Conservation (phyloP, 1,140 invertebrate species). For the Nymphalis io region DNA sequence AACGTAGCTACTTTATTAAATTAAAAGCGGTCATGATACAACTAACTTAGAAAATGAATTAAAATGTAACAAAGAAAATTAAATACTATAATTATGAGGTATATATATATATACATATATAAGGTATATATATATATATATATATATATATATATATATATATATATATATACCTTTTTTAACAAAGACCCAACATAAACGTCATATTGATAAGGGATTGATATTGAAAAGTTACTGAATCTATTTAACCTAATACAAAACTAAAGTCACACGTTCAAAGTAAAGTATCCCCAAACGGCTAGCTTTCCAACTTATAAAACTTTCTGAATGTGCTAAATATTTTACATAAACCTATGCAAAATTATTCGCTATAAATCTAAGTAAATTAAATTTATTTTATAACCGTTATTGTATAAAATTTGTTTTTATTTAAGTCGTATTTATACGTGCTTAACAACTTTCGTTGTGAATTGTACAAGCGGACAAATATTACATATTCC, state of each 20-base stretch:
- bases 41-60: no score
- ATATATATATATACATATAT: no score
- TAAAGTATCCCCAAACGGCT: neutral
- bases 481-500: conserved; percentile 44
- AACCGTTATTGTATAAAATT: neutral
- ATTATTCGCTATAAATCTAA: neutral
- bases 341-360: neutral
- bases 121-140: no score
- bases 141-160: no score
- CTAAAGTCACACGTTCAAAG: neutral
- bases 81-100: no score
- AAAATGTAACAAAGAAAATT: no score
- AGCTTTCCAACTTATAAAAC: neutral
- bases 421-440: neutral
- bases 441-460: conserved; percentile 29
- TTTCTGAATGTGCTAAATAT: neutral
- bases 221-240: neutral
- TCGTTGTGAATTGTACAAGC: conserved; percentile 36
- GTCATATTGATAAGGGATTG: neutral
- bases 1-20: no score
- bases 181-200: no score
- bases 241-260: neutral
- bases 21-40: no score
- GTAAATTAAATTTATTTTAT: neutral
- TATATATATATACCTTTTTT: no score